Evolutionary conservation across 2,113 vertebrate species (phyloP).

Genomic region (Marcusenius ussheri): DNA sequence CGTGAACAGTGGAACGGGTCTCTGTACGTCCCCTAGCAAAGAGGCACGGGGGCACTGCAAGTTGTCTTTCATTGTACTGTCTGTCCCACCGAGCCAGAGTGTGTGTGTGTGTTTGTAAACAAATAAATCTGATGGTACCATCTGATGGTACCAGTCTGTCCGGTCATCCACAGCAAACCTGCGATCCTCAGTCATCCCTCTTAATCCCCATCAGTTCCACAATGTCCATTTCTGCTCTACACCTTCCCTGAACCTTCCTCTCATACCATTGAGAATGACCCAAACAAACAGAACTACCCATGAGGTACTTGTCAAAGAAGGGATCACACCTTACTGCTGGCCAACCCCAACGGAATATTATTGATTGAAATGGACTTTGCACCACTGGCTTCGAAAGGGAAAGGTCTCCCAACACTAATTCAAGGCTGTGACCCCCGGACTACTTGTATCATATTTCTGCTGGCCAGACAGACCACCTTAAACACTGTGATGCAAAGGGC

Average conservation of each 20-base stretch:
- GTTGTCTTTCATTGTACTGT: background rate
- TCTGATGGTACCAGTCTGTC: background rate
- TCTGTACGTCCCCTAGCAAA: too few species aligned
- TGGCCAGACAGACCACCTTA: background rate
- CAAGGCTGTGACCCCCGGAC: background rate
- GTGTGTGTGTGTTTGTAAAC: background rate
- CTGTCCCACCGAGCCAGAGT: background rate
- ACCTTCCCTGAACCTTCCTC: background rate
- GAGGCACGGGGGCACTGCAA: too few species aligned
- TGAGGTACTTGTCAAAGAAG: background rate
- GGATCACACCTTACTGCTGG: background rate
- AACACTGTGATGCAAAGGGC: background rate
- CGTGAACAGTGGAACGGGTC: background rate
- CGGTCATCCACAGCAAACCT: background rate
- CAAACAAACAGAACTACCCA: background rate
- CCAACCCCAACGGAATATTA: background rate
- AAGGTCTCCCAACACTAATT: background rate
- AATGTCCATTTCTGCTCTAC: background rate
- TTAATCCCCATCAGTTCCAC: background rate
- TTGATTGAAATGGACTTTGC: background rate
- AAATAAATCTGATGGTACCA: background rate
- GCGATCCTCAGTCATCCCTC: background rate
- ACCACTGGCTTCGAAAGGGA: background rate
- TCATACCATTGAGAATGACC: background rate
- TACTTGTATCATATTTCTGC: background rate